A percentile compares a stretch with the other conserved stretches of the same genome.
Evolutionary conservation across 1,140 invertebrate genomes (phyloP).

Genomic region (Diploscapter pachys): DNA sequence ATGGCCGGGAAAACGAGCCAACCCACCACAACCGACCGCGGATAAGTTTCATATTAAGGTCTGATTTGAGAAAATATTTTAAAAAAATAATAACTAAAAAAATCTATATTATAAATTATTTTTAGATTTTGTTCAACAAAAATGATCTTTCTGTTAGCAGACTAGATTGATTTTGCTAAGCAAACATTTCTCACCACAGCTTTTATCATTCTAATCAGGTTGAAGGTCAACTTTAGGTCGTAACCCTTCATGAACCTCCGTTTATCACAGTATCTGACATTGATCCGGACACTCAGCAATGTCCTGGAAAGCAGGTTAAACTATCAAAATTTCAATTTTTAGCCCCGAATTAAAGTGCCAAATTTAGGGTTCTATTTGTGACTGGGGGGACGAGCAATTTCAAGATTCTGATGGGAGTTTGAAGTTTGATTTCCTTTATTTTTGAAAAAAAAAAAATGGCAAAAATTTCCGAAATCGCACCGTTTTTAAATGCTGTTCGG

Average conservation of each 20-base stretch:
- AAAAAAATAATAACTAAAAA: background rate
- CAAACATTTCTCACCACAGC: background rate
- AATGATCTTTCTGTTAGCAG: no score
- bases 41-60: constrained; percentile 74
- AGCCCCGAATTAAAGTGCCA: no score
- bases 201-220: background rate
- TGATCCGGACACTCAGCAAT: constrained; percentile 47
- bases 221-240: constrained; percentile 74
- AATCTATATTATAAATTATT: background rate
- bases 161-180: background rate
- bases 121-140: background rate
- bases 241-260: constrained; percentile 89
- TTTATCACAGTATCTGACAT: constrained; percentile 70
- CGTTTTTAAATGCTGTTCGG: constrained; percentile 77
- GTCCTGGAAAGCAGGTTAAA: constrained; percentile 46
- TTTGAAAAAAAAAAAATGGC: no score
- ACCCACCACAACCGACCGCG: constrained; percentile 89
- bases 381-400: constrained; percentile 46
- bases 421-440: constrained; percentile 11
- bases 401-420: constrained; percentile 21
- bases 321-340: background rate
- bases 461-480: constrained; percentile 47
- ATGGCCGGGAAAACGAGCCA: constrained; percentile 91
- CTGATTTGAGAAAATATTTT: background rate
- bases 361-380: constrained; percentile 44